A percentile compares a stretch with the other conserved stretches of the same genome.
Conservation (phyloP, 2,797 vertebrate species). For the Brachyrhaphis roseni region DNA sequence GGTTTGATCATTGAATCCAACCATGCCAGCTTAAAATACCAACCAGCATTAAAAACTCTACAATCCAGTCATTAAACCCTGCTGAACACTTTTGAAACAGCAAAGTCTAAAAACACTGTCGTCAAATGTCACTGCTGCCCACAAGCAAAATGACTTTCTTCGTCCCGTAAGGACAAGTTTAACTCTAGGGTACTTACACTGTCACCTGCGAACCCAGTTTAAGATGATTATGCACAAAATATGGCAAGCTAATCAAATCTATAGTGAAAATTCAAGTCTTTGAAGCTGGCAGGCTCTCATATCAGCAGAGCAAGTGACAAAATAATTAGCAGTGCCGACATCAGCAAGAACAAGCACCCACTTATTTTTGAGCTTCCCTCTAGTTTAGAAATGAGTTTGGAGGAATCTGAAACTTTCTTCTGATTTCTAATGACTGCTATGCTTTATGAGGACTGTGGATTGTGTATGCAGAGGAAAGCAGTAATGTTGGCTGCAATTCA, state of each 20-base stretch:
- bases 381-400: slow-evolving; percentile 9
- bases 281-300: slow-evolving; percentile 13
- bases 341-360: not conserved
- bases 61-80: not conserved
- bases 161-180: slow-evolving; percentile 14
- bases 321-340: slow-evolving; percentile 30
- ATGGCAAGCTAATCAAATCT: slow-evolving; percentile 11
- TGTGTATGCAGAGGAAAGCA: not conserved
- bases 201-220: slow-evolving; percentile 28
- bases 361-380: not conserved
- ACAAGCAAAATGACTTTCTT: not conserved
- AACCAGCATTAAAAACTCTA: slow-evolving; percentile 1
- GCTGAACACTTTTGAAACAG: slow-evolving; percentile 5
- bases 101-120: slow-evolving; percentile 15
- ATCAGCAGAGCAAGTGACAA: slow-evolving; percentile 3
- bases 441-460: not conserved
- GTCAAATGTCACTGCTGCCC: slow-evolving; percentile 14
- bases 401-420: not conserved
- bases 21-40: not conserved
- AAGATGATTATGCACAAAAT: slow-evolving; percentile 30
- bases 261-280: not conserved
- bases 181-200: slow-evolving; percentile 16
- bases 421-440: not conserved
- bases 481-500: not conserved
- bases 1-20: slow-evolving; percentile 6